Base-by-base conservation (phyloP, 2,888 invertebrate genomes). In the Coleophora deauratella region DNA sequence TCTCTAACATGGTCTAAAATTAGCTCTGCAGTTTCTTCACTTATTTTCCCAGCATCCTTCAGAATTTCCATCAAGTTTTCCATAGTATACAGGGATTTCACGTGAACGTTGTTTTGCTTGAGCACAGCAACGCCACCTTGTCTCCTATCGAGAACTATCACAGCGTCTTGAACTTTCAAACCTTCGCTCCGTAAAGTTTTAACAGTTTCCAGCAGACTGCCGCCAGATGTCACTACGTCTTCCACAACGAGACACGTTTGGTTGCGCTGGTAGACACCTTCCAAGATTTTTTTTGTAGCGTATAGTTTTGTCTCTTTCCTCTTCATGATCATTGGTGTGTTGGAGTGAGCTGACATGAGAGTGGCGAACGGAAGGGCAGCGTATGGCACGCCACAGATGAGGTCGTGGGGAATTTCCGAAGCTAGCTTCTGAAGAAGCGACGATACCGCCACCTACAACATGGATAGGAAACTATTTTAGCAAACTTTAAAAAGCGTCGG, bases 311-410 rank as follows among this genome's bases (percentile, higher is more conserved):
- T 91, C 86, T 99, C 98, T 68, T 98, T 98, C 41, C 99, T 86
- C 43, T 94, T 89, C 70, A 98, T 93, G 40, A 98, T 85, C 97
- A 98, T 97, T 0, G 97, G 96, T 4, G 72, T 81, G 52, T 89
- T 79, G 1, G 91, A 87, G 57, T 91, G 89, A 38, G 91, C 84
- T 0, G 94, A 93, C 55, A 96, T 90, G 42, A 96, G 88, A 0
- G 97, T 94, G 0, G 98, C 96, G 42, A 99, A 88, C 0, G 99
- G 98, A 10, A 99, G 80, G 1, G 99, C 99, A 8, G 98, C 98
- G 66, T 99, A 99, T 0, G 99, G 99, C 0, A 98, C 98, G 10
- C 98, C 98, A 72, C 98, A 98, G n/a, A 98, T 81, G 41, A 93
- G 88, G 50, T 93, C 90, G 52, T 88, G 86, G 33, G 62, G 45